Percentiles rank a stretch among this genome's conserved stretches.
Evolutionary conservation across 2,113 vertebrate species (phyloP).

Genomic region (Aramus guarauna): DNA sequence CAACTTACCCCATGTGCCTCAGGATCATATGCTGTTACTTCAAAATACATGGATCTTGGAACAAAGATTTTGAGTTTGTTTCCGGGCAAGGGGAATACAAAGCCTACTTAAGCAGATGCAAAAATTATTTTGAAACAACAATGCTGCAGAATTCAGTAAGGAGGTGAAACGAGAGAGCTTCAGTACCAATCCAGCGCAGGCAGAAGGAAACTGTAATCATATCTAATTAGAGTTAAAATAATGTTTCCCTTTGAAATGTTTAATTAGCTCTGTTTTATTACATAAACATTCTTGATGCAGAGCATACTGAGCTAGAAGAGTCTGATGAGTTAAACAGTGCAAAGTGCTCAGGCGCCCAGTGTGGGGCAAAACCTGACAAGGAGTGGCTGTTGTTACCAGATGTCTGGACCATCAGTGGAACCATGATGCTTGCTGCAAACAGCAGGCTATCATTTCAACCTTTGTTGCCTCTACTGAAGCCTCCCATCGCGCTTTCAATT

Average conservation of each 20-base stretch:
- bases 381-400: conserved; percentile 71
- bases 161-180: conserved; percentile 37
- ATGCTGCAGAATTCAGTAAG: neutral
- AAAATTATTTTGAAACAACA: conserved; percentile 37
- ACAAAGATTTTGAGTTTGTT: neutral
- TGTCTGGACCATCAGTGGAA: conserved; percentile 69
- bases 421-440: conserved; percentile 70
- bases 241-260: conserved; percentile 83
- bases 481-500: conserved; percentile 75
- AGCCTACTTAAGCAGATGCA: neutral
- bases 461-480: conserved; percentile 66
- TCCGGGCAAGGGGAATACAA: neutral
- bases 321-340: conserved; percentile 67
- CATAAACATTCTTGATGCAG: conserved; percentile 75
- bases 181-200: conserved; percentile 15
- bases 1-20: neutral
- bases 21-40: neutral
- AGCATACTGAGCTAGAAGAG: conserved; percentile 57
- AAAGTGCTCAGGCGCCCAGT: conserved; percentile 60
- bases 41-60: neutral
- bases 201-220: conserved; percentile 74
- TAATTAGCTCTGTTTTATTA: conserved; percentile 82
- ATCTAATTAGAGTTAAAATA: conserved; percentile 82
- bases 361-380: conserved; percentile 73
- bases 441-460: conserved; percentile 74